Evolutionary conservation across 2,797 vertebrate genomes (phyloP).

Genomic region (Anomalospiza imberbis): DNA sequence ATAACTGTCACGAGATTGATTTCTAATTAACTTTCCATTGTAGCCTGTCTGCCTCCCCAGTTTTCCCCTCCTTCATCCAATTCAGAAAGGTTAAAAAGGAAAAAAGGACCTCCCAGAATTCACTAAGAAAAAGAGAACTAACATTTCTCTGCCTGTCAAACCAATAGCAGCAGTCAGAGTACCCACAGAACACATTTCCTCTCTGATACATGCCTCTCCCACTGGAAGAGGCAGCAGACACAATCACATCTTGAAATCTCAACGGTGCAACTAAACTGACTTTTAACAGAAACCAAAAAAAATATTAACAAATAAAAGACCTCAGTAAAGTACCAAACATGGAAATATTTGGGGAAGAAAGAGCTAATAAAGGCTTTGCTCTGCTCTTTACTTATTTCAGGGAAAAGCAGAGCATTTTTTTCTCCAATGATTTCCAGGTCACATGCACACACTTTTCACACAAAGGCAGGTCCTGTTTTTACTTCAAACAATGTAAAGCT

Average conservation of each 20-base stretch:
- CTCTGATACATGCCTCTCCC: not conserved
- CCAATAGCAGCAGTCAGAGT: not conserved
- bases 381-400: not conserved
- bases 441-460: not conserved
- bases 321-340: not conserved
- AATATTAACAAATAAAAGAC: not conserved
- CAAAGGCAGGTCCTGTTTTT: not conserved
- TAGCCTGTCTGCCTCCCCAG: not conserved
- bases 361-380: not conserved
- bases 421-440: not conserved
- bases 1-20: not conserved
- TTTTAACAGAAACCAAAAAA: not conserved
- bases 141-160: not conserved
- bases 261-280: not conserved
- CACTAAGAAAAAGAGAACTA: not conserved
- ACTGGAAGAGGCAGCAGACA: not conserved
- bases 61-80: not conserved
- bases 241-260: not conserved
- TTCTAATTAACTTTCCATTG: not conserved
- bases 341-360: not conserved
- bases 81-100: not conserved
- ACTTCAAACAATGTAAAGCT: not conserved
- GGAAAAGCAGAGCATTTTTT: not conserved
- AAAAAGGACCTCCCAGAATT: not conserved
- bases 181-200: not conserved